A percentile compares a stretch with the other conserved stretches of the same genome.
phyloP scores from a whole-genome alignment of 2,113 vertebrate genomes.

The Dasyornis broadbenti region DNA sequence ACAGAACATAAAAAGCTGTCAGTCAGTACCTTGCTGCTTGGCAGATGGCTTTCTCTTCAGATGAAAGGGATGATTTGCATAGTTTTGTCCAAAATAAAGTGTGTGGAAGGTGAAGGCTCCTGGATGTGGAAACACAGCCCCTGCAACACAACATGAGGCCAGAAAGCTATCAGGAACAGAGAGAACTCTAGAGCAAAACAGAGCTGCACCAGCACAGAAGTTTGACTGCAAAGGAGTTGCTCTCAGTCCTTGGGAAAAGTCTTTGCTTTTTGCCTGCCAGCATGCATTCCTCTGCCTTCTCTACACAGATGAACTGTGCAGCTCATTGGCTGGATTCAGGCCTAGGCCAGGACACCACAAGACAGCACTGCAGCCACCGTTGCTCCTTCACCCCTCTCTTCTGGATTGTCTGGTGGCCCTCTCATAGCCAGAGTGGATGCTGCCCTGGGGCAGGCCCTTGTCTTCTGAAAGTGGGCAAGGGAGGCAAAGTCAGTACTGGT shows the following conservation, averaged over 20 bases:
- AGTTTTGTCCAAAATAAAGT: not conserved
- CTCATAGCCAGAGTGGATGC: not conserved
- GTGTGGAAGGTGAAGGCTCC: slow-evolving; percentile 9
- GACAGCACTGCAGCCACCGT: not conserved
- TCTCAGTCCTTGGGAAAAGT: not conserved
- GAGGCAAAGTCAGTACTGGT: not conserved
- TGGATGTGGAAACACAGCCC: not conserved
- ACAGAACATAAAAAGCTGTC: not conserved
- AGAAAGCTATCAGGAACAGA: not conserved
- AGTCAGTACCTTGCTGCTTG: not conserved
- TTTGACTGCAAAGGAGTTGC: not conserved
- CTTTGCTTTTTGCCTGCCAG: not conserved
- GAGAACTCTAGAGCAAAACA: not conserved
- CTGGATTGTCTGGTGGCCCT: not conserved
- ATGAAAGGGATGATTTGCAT: not conserved
- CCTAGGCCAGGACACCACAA: not conserved
- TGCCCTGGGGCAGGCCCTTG: not conserved
- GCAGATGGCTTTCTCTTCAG: not conserved
- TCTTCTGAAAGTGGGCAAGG: not conserved
- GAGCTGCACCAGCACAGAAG: not conserved
- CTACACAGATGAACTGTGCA: not conserved
- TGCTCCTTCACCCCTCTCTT: not conserved
- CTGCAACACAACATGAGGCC: not conserved
- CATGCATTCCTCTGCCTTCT: not conserved
- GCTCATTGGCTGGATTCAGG: rapidly evolving